Evolutionary conservation across 2,113 vertebrate genomes (phyloP), one percentile per base, ranked within the genome.

Genomic region (Ailuropoda melanoleuca): DNA sequence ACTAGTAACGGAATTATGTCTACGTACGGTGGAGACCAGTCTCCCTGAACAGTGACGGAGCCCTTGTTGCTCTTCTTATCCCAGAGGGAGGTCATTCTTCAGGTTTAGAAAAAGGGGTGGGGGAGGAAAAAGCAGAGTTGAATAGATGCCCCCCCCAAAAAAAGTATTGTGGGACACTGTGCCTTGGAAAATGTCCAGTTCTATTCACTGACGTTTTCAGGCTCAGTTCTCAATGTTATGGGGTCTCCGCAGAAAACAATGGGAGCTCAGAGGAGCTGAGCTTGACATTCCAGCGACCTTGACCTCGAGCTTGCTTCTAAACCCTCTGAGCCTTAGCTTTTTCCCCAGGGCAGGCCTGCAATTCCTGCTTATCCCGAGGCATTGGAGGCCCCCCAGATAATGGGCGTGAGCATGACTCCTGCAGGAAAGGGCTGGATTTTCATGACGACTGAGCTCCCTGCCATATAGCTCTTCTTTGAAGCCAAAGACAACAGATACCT

Each of bases 121-220:
- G 14, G 31, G 23, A 0, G 17, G 12, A 75, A 37, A 93, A 39
- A 34, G 12, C 70, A 68, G 60, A 75, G 68, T 1, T n/a, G 23
- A 46, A 48, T 17, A 43, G 50, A 13, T 21, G 31, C 58, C 66
- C 48, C 31, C 62, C 56, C 1, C 31, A 82, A n/a, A n/a, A n/a
- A n/a, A n/a, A 39, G 29, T 10, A 12, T 29, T 48, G 46, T 55
- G 62, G 70, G 72, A 26, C 5, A 1, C 48, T 10, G 11, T 39
- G 4, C 50, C 46, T 68, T 68, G 43, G 48, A 3, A 55, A 34
- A 14, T 1, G 11, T 64, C 48, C 23, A 18, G 29, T 21, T 87
- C 39, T 0, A 0, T 7, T 5, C 6, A 2, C 17, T 29, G 24
- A 2, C 4, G 17, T 34, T 15, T 23, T 53, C 31, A 17, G 37